Percentiles rank a stretch among this genome's conserved stretches.
Conservation (phyloP, 1,140 invertebrate genomes). For the Atta texana region DNA sequence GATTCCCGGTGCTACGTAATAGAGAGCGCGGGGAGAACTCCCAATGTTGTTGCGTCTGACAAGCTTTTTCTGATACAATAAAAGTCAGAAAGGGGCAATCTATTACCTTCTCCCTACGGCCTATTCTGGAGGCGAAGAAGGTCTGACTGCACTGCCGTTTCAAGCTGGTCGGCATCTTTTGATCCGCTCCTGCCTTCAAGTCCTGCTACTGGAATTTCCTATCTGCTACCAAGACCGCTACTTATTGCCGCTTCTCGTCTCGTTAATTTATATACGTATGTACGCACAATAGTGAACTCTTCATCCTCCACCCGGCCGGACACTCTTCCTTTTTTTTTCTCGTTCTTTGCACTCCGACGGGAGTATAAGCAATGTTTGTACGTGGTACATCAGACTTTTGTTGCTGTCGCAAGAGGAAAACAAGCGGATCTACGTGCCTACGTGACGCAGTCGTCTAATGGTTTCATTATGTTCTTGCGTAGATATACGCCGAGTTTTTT, state of each 20-base stretch:
- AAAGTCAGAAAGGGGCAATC: constrained; percentile 80
- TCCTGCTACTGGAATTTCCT: constrained; percentile 83
- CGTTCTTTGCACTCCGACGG: neutral
- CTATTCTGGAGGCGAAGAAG: constrained; percentile 63
- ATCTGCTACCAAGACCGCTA: constrained; percentile 79
- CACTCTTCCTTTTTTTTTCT: neutral
- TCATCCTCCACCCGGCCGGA: neutral
- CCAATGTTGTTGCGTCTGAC: constrained; percentile 72
- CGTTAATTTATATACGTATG: constrained; percentile 74
- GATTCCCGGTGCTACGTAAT: constrained; percentile 41
- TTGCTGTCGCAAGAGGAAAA: constrained; percentile 66
- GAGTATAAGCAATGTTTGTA: constrained; percentile 47
- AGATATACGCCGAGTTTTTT: neutral
- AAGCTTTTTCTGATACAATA: constrained; percentile 78
- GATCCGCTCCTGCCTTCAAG: constrained; percentile 70
- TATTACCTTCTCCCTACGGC: constrained; percentile 74
- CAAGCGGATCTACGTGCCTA: constrained; percentile 53
- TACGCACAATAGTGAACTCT: constrained; percentile 37
- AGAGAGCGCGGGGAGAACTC: constrained; percentile 52
- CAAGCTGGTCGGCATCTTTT: constrained; percentile 73
- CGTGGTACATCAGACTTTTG: constrained; percentile 70
- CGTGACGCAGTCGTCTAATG: constrained; percentile 72
- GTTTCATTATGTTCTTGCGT: constrained; percentile 70
- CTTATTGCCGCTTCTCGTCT: constrained; percentile 73
- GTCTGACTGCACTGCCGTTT: constrained; percentile 63